Evolutionary conservation across 2,113 vertebrate species (phyloP), one percentile per base, ranked within the genome.

Genomic region (Apteryx mantelli): DNA sequence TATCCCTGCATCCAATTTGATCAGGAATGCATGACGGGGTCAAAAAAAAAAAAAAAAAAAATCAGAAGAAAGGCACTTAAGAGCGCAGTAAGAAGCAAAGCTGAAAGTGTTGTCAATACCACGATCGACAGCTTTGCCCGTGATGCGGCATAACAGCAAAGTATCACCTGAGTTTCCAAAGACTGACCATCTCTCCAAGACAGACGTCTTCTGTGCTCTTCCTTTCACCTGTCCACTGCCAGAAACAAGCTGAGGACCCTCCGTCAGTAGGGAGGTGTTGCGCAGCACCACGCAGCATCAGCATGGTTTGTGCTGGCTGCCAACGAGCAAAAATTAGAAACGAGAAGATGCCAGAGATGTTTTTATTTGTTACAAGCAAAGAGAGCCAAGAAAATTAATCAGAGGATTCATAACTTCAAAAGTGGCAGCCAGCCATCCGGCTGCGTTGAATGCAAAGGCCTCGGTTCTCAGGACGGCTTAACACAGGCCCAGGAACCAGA

Each of bases 221-320:
- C 20, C 24, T 91, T 68, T 36, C 22, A 40, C 9, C 17, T 6
- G 15, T 7, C 21, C 52, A 42, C 69, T 13, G 46, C 36, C 32
- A 14, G 5, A 36, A 28, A 11, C 2, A 55, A 56, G 66, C 42
- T 1, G 1, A 86, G 56, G 3, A 28, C 21, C 24, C 13, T 28
- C 17, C 3, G 7, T 58, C 40, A 0, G 3, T 0, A n/a, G 34
- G 34, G 19, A 71, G 40, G 28, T 8, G 10, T 6, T 9, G 13
- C 46, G 17, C 65, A 36, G 17, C 7, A 21, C 28, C 26, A 56
- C 40, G 32, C 58, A 74, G 4, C 69, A 61, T 3, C 73, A 36
- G 42, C 40, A 12, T 34, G 25, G 34, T 55, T 36, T 30, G 40
- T 40, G 32, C 55, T 42, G 16, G 21, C 66, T 94, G 83, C 65